A percentile compares a stretch with the other conserved stretches of the same genome.
Conservation (phyloP, 92 coral and sea anemone species). For the Paragorgia papillata region DNA sequence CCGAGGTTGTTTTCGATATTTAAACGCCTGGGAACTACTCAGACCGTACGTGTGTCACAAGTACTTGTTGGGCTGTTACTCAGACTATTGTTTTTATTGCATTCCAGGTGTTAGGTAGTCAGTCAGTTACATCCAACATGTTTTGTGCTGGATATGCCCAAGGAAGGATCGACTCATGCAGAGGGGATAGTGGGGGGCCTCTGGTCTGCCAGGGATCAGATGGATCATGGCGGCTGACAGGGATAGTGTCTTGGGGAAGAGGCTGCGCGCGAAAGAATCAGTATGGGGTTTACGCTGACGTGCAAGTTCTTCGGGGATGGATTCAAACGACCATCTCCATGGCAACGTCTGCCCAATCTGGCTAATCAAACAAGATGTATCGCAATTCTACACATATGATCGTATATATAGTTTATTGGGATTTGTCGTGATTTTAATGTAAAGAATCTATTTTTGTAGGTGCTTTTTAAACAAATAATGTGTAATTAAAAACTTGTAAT, state of each 20-base stretch:
- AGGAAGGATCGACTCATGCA: constrained; percentile 57
- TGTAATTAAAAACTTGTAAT: no score
- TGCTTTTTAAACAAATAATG: no score
- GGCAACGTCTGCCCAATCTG: neutral
- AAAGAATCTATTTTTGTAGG: no score
- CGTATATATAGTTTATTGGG: no score
- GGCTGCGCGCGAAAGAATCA: constrained; percentile 59
- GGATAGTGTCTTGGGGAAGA: constrained; percentile 58
- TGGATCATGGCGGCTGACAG: constrained; percentile 48
- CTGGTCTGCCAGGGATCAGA: constrained; percentile 41
- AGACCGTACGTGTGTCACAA: no score
- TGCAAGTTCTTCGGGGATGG: constrained; percentile 50
- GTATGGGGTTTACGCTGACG: constrained; percentile 58
- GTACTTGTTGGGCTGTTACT: no score
- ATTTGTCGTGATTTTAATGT: no score
- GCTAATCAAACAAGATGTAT: neutral
- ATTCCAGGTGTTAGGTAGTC: neutral
- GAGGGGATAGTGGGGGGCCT: constrained; percentile 64
- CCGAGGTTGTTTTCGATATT: no score
- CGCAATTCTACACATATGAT: no score
- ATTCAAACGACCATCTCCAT: constrained; percentile 5
- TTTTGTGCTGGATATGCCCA: constrained; percentile 58
- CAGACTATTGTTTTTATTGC: no score
- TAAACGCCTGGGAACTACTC: no score
- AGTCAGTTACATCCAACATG: constrained; percentile 47